A percentile compares a stretch with the other conserved stretches of the same genome.
These are phyloP conservation scores for Timema cristinae DNA, from an alignment of 2,888 invertebrate genomes.

Conservation along the genomic window DNA sequence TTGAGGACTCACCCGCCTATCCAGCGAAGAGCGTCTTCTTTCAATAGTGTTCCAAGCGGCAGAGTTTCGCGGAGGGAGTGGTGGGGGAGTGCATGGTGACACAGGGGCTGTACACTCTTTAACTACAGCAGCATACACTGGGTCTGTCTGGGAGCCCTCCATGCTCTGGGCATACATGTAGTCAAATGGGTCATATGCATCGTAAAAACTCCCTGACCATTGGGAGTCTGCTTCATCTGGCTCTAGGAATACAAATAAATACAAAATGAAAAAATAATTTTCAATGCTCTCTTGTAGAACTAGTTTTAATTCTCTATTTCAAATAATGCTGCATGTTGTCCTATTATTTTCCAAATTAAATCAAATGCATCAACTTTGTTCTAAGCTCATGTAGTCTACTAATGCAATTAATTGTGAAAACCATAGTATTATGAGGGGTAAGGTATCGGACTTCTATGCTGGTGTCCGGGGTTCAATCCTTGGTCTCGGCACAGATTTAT, in stretches of 20 bases:
- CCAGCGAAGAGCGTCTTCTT: conserved; percentile 45
- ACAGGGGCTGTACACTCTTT: conserved; percentile 53
- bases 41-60: conserved; percentile 50
- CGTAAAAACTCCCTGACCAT: conserved; percentile 62
- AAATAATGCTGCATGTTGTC: neutral
- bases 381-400: too few species aligned
- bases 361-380: too few species aligned
- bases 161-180: conserved; percentile 63
- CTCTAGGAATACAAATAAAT: neutral
- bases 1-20: conserved; percentile 40
- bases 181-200: conserved; percentile 75
- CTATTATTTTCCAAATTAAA: neutral
- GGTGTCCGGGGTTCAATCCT: too few species aligned
- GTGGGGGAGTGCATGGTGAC: conserved; percentile 52
- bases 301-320: neutral
- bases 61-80: conserved; percentile 57
- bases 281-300: too few species aligned
- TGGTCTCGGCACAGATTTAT: too few species aligned
- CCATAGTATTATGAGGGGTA: too few species aligned
- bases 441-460: too few species aligned
- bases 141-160: conserved; percentile 57
- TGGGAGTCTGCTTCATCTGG: conserved; percentile 45
- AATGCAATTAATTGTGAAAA: too few species aligned
- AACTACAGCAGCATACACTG: conserved; percentile 65
- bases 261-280: too few species aligned